A percentile compares a stretch with the other conserved stretches of the same genome.
Conservation (phyloP, 2,113 vertebrate genomes). For the Chlorocebus sabaeus region DNA sequence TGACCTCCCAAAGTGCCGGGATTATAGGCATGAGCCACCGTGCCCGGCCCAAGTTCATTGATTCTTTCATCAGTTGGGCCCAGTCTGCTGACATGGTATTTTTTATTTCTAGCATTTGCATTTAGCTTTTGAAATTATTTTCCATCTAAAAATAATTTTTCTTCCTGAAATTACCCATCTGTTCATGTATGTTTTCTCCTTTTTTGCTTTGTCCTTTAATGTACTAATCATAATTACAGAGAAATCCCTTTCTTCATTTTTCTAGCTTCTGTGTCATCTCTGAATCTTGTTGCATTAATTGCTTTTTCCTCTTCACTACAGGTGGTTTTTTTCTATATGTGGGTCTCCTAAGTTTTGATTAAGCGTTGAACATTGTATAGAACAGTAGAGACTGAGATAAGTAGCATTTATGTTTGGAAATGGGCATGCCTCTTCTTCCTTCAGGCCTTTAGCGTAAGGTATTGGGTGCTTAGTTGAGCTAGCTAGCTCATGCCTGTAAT, state of each 20-base stretch:
- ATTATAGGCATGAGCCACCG: too few relatives aligned
- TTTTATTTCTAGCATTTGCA: neutral
- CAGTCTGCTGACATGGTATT: neutral
- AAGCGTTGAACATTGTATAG: neutral
- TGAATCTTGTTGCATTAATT: neutral
- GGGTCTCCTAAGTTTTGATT: neutral
- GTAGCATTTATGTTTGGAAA: neutral
- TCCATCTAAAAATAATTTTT: neutral
- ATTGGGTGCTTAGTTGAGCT: neutral
- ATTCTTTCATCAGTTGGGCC: neutral
- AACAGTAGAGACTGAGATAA: neutral
- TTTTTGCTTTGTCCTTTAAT: neutral
- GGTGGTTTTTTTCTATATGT: neutral
- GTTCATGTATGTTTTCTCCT: neutral
- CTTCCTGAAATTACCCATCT: neutral
- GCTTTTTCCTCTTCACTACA: neutral
- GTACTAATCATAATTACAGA: neutral
- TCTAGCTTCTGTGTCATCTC: neutral
- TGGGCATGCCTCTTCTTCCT: neutral
- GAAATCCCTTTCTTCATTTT: neutral
- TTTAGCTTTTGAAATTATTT: neutral
- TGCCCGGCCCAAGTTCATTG: neutral
- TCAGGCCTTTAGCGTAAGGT: neutral
- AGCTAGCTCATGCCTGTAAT: too few relatives aligned
- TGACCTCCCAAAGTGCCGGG: too few relatives aligned